These are phyloP conservation scores for Gadus chalcogrammus DNA, from an alignment of 2,113 vertebrate species.

Conservation along the genomic window DNA sequence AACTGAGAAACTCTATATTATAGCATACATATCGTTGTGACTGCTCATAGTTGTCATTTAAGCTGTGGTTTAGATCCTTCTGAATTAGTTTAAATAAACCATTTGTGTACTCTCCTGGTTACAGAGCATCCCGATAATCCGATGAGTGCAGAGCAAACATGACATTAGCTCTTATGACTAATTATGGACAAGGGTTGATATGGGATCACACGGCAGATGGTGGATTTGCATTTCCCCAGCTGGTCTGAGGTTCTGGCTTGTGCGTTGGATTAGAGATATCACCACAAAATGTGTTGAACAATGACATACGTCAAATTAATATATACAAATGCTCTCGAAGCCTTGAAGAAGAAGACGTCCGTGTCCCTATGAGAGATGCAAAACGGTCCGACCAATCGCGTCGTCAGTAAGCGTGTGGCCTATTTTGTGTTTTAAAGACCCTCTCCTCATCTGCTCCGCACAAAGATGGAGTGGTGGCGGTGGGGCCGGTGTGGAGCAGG, in stretches of 20 bases:
- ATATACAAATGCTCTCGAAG: background rate
- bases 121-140: background rate
- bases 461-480: background rate
- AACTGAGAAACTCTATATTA: background rate
- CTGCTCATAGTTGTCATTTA: background rate
- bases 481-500: background rate
- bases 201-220: constrained; percentile 70
- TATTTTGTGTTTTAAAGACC: constrained; percentile 42
- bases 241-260: constrained; percentile 54
- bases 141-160: constrained; percentile 23
- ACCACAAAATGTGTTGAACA: constrained; percentile 1
- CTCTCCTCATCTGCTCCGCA: constrained; percentile 27
- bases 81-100: background rate
- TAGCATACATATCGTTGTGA: background rate
- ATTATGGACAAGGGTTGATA: constrained; percentile 45
- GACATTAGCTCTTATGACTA: constrained; percentile 32
- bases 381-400: no score
- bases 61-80: no score
- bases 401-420: no score
- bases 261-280: constrained; percentile 29
- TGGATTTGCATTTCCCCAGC: constrained; percentile 71
- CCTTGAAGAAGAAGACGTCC: no score
- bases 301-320: no score
- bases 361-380: no score
- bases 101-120: constrained; percentile 16